These are phyloP conservation scores for Ephestia elutella DNA, from an alignment of 1,140 invertebrate species.

Conservation along the genomic window DNA sequence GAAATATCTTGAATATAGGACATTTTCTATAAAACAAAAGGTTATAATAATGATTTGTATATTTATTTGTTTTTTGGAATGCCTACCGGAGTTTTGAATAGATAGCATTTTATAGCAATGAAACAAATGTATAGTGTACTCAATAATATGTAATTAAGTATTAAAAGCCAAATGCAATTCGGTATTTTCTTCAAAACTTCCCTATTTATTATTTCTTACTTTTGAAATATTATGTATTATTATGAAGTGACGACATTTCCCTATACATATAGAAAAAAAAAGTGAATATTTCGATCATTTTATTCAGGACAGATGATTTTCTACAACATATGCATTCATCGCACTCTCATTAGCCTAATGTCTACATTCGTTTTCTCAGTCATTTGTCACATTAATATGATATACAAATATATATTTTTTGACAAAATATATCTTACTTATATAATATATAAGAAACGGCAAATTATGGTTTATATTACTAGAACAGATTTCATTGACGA, in stretches of 20 bases:
- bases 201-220: neutral
- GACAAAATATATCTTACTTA: neutral
- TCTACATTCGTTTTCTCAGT: neutral
- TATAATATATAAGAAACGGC: neutral
- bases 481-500: neutral
- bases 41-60: conserved; percentile 63
- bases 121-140: conserved; percentile 72
- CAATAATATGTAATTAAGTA: conserved; percentile 72
- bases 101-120: conserved; percentile 73
- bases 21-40: conserved; percentile 71
- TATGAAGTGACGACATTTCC: neutral
- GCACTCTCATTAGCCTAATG: neutral
- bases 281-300: conserved; percentile 14
- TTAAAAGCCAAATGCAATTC: conserved; percentile 68
- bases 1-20: conserved; percentile 68
- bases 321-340: neutral
- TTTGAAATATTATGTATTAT: neutral
- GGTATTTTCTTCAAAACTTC: conserved; percentile 31
- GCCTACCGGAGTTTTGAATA: conserved; percentile 71
- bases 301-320: conserved; percentile 11
- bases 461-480: neutral
- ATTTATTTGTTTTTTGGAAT: conserved; percentile 64
- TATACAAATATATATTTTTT: neutral
- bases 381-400: neutral
- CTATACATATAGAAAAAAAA: conserved; percentile 10